phyloP scores from a whole-genome alignment of 2,113 vertebrate genomes.

The Cebidichthys violaceus region DNA sequence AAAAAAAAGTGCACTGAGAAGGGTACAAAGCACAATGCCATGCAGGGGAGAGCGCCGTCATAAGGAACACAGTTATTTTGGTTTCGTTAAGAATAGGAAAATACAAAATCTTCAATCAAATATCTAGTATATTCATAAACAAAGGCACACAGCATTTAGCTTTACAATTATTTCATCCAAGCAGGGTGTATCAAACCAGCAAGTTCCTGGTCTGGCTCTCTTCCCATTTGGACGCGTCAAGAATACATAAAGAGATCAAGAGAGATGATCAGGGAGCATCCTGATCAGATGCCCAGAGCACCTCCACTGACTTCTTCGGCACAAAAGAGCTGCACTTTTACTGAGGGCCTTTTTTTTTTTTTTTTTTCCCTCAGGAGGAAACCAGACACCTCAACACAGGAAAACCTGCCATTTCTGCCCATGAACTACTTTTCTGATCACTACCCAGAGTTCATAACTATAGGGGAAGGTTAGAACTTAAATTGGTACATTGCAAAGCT shows the following conservation, averaged over 20 bases:
- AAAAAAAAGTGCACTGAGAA: background rate
- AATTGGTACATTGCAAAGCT: background rate
- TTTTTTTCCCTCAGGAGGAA: background rate
- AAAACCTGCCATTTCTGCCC: background rate
- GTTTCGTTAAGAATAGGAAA: conserved; percentile 21
- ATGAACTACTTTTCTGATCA: background rate
- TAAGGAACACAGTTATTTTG: background rate
- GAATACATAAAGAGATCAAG: background rate
- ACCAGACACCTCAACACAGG: background rate
- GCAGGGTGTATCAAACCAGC: background rate
- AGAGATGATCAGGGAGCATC: background rate
- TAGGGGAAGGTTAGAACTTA: background rate
- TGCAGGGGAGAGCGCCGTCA: conserved; percentile 18
- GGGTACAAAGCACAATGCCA: conserved; percentile 12
- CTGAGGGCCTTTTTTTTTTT: too few relatives aligned
- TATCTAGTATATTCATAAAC: conserved; percentile 17
- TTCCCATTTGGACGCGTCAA: background rate
- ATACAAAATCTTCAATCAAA: conserved; percentile 10
- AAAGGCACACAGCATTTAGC: conserved; percentile 1
- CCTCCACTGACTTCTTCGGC: background rate
- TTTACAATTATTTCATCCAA: background rate
- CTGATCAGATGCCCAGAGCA: background rate
- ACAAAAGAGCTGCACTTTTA: background rate
- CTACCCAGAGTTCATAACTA: background rate
- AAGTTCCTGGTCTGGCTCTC: background rate